Evolutionary conservation across 2,888 invertebrate species (phyloP), one percentile per base, ranked within the genome.

Genomic region (Suillia variegata): DNA sequence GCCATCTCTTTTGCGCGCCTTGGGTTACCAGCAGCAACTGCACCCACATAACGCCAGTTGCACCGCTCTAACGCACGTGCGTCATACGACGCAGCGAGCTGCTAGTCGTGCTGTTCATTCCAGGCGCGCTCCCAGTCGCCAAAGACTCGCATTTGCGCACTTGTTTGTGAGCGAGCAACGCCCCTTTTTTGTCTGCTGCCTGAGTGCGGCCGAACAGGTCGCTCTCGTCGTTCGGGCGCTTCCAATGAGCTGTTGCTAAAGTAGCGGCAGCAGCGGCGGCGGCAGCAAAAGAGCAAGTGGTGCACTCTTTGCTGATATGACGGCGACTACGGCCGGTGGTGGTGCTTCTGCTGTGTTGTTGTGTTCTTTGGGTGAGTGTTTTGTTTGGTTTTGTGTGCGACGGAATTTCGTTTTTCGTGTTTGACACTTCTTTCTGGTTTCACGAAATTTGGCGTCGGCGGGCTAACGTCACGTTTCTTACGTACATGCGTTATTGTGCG

Each of bases 61-160:
- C 56, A 45, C 51, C 52, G 55, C 55, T 54, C 52, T 54, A 50
- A 56, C 52, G 49, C 54, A 54, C 54, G 33, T 34, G 22, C 56
- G 53, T 45, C 58, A 26, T 53, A 53, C 38, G 15, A 4, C n/a
- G n/a, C 13, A 22, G 21, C 24, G 47, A 15, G 48, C 15, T 18
- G 13, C 26, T 52, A 18, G 38, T 49, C 24, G 21, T 52, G 63
- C 59, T 65, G 53, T 63, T 73, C 74, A 33, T 77, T 76, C 78
- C 77, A 75, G 77, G 62, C 71, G 71, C 58, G 62, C 59, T 58
- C 61, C 58, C 59, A 61, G 63, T 62, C 49, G 62, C 49, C 33
- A 63, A 31, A 8, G 31, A 13, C 13, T 38, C 18, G 45, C 17
- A 18, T 18, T 8, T 18, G 45, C 45, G 45, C 45, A 17, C 45